phyloP scores from a whole-genome alignment of 2,797 vertebrate species.

The Nannoperca australis region DNA sequence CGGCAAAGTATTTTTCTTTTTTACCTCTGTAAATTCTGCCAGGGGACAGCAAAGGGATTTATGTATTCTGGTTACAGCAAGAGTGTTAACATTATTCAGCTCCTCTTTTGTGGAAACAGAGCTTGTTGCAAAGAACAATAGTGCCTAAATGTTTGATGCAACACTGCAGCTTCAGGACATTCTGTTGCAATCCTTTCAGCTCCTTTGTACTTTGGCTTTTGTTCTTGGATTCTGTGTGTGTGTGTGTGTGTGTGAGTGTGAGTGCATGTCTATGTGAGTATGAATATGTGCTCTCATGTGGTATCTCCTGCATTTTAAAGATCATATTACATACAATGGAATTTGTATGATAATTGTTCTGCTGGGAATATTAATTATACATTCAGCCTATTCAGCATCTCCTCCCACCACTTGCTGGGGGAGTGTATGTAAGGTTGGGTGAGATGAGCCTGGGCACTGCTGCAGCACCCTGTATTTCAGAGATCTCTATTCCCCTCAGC shows the following conservation, averaged over 20 bases:
- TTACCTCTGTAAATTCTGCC: conserved; percentile 38
- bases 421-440: conserved; percentile 53
- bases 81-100: conserved; percentile 48
- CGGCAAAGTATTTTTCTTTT: conserved; percentile 29
- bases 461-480: conserved; percentile 62
- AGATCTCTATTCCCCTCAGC: conserved; percentile 42
- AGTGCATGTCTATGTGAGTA: conserved; percentile 27
- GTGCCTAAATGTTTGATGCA: conserved; percentile 77
- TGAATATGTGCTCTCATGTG: conserved; percentile 21
- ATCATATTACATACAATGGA: conserved; percentile 69
- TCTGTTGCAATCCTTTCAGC: conserved; percentile 72
- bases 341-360: conserved; percentile 77
- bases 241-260: conserved; percentile 13
- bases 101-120: conserved; percentile 64
- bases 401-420: conserved; percentile 51
- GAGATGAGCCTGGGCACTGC: conserved; percentile 49
- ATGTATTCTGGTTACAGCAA: conserved; percentile 34
- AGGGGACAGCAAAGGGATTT: conserved; percentile 48
- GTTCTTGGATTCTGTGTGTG: conserved; percentile 53
- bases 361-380: conserved; percentile 79
- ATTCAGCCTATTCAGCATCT: conserved; percentile 65
- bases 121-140: conserved; percentile 71
- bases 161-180: conserved; percentile 67
- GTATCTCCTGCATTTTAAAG: conserved; percentile 51
- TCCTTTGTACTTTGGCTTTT: conserved; percentile 69